A percentile compares a stretch with the other conserved stretches of the same genome.
Evolutionary conservation across 1,140 invertebrate genomes (phyloP).

Genomic region (Delia radicum): DNA sequence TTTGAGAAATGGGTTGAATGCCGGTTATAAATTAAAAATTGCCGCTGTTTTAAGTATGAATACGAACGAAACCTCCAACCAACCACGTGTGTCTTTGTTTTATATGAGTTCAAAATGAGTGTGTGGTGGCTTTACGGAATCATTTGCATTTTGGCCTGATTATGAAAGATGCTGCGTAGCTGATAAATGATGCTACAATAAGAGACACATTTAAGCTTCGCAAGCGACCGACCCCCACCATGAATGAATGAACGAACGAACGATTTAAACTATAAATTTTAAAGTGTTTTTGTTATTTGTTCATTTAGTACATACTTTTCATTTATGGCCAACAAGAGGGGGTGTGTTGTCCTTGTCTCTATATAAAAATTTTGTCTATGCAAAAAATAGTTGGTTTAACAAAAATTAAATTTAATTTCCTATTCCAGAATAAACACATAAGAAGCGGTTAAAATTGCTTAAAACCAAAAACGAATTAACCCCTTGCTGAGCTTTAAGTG

Average conservation of each 20-base stretch:
- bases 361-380: not conserved
- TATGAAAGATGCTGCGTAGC: slow-evolving; percentile 56
- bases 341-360: not conserved
- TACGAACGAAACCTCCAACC: not conserved
- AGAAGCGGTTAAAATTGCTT: slow-evolving; percentile 27
- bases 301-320: not conserved
- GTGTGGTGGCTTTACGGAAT: slow-evolving; percentile 33
- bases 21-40: slow-evolving; percentile 14
- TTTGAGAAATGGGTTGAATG: slow-evolving; percentile 15
- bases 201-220: slow-evolving; percentile 20
- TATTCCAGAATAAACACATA: not conserved
- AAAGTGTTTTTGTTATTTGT: not conserved
- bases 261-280: slow-evolving; percentile 10
- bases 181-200: slow-evolving; percentile 50
- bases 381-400: not conserved
- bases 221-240: not conserved
- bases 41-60: slow-evolving; percentile 16
- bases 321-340: not conserved
- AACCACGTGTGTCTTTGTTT: slow-evolving; percentile 15
- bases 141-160: slow-evolving; percentile 54
- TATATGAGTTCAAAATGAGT: not conserved
- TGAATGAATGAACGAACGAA: not conserved
- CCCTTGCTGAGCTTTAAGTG: slow-evolving; percentile 13
- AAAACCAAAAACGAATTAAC: slow-evolving; percentile 29
- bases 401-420: slow-evolving; percentile 15